Evolutionary conservation across 2,113 vertebrate species (phyloP).

Genomic region (Lepus americanus): DNA sequence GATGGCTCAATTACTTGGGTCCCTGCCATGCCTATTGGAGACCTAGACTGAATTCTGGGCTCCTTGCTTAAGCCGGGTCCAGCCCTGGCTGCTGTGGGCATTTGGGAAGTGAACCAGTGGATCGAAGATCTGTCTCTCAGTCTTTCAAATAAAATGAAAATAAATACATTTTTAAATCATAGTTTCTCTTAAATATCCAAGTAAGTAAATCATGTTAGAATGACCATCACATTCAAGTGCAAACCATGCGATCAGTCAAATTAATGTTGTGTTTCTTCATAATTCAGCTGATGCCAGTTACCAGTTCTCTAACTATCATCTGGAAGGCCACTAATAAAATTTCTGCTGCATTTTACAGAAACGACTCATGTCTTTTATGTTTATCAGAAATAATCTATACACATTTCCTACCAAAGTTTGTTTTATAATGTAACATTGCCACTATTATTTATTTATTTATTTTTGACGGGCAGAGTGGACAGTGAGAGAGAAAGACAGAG

Average conservation of each 20-base stretch:
- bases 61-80: too few species aligned
- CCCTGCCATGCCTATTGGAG: too few species aligned
- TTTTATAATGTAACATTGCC: neutral
- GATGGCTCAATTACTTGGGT: too few species aligned
- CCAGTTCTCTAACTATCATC: neutral
- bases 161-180: neutral
- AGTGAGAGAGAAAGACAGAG: too few species aligned
- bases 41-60: too few species aligned
- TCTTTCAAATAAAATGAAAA: too few species aligned
- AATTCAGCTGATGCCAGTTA: neutral
- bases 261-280: neutral
- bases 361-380: neutral
- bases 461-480: too few species aligned
- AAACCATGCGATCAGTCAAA: slow-evolving; percentile 13
- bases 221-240: neutral
- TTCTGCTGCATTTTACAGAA: slow-evolving; percentile 25
- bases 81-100: too few species aligned
- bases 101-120: too few species aligned
- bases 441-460: slow-evolving; percentile 58
- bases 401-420: neutral
- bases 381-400: neutral
- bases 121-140: too few species aligned
- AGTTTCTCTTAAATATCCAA: slow-evolving; percentile 30
- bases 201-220: neutral
- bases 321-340: neutral